These are phyloP conservation scores for Uropetala carovei DNA, from an alignment of 2,888 invertebrate genomes.

Conservation along the genomic window DNA sequence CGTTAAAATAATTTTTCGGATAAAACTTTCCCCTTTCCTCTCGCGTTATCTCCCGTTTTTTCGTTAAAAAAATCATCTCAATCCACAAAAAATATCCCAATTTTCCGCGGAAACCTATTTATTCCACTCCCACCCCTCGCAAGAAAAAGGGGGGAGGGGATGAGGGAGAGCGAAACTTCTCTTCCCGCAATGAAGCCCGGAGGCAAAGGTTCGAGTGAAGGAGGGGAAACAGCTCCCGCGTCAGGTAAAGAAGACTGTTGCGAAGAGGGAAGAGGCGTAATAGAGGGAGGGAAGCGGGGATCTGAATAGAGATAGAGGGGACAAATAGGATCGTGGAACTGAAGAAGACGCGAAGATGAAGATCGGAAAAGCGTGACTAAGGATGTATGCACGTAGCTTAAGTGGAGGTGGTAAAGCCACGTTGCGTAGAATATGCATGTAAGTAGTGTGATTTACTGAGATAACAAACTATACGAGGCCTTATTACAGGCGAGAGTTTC, in stretches of 20 bases:
- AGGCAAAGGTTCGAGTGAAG: neutral
- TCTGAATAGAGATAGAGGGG: neutral
- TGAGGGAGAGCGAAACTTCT: neutral
- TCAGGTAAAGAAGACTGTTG: neutral
- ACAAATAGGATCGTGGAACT: neutral
- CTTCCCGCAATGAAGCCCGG: neutral
- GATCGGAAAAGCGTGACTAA: no score
- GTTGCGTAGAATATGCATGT: no score
- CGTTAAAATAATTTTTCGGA: neutral
- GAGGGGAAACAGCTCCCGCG: neutral
- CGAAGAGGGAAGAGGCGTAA: neutral
- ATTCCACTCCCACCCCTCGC: neutral
- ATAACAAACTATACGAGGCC: no score
- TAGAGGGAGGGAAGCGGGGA: neutral
- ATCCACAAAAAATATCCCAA: slow-evolving; percentile 6
- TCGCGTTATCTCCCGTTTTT: neutral
- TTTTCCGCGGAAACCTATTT: slow-evolving; percentile 18
- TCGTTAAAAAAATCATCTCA: neutral
- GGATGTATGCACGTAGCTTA: no score
- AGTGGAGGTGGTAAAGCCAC: no score
- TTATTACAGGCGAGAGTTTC: no score
- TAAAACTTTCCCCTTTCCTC: neutral
- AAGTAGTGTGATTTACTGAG: no score
- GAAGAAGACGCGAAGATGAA: no score
- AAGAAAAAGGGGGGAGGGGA: neutral